A percentile compares a stretch with the other conserved stretches of the same genome.
Evolutionary conservation across 2,797 vertebrate genomes (phyloP).

Genomic region (Lutjanus argentimaculatus): DNA sequence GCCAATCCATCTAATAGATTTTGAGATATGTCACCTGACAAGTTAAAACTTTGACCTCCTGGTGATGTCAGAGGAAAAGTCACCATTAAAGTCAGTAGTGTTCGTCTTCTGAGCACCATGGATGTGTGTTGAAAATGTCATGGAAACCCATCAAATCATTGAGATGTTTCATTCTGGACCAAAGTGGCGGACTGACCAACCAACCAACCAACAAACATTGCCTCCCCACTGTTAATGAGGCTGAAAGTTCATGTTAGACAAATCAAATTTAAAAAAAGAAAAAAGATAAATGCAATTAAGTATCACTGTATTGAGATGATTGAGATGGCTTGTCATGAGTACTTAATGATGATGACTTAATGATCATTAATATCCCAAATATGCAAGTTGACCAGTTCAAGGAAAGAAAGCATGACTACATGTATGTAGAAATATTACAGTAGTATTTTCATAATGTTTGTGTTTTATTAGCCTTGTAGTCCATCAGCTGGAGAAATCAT

Average conservation of each 20-base stretch:
- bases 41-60: too few species aligned
- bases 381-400: not conserved
- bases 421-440: not conserved
- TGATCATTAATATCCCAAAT: not conserved
- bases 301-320: not conserved
- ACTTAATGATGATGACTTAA: not conserved
- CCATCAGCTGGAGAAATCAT: slow-evolving; percentile 29
- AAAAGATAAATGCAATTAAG: not conserved
- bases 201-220: not conserved
- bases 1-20: too few species aligned
- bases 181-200: not conserved
- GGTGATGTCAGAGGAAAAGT: too few species aligned
- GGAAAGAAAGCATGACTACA: not conserved
- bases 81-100: too few species aligned
- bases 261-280: not conserved
- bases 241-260: not conserved
- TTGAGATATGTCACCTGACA: too few species aligned
- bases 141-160: not conserved
- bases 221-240: not conserved
- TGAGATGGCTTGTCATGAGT: not conserved
- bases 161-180: not conserved
- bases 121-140: too few species aligned
- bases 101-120: too few species aligned
- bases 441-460: not conserved
- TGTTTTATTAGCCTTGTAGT: slow-evolving; percentile 19